Conservation (phyloP, 2,888 invertebrate genomes). For the Atherix ibis region DNA sequence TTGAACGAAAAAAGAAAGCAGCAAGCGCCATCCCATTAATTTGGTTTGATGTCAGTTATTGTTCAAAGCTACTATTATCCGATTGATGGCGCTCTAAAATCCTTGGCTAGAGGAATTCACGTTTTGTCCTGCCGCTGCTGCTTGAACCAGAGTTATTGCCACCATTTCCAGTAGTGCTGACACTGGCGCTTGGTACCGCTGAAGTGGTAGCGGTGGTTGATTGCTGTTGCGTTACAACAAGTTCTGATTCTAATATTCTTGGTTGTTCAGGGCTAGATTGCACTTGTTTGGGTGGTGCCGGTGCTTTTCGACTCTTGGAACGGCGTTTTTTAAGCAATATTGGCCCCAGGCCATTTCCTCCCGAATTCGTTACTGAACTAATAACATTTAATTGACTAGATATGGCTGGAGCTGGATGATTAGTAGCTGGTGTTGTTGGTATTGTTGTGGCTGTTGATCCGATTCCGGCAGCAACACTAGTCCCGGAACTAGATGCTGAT, state of each 20-base stretch:
- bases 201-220: constrained; percentile 9
- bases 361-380: constrained; percentile 14
- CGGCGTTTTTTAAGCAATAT: constrained; percentile 39
- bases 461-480: constrained; percentile 12
- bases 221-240: constrained; percentile 14
- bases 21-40: too few species aligned
- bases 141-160: constrained; percentile 13
- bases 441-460: not conserved
- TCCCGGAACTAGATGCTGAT: constrained; percentile 13
- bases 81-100: constrained; percentile 32
- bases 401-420: constrained; percentile 20
- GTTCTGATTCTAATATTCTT: constrained; percentile 22
- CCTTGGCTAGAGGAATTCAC: constrained; percentile 34
- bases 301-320: constrained; percentile 44
- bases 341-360: constrained; percentile 34
- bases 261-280: constrained; percentile 20
- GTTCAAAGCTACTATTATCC: constrained; percentile 23
- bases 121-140: constrained; percentile 19
- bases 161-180: constrained; percentile 2
- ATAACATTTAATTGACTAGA: constrained; percentile 14
- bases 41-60: too few species aligned
- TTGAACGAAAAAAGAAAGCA: too few species aligned
- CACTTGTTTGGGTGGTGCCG: constrained; percentile 35
- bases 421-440: constrained; percentile 16
- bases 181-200: constrained; percentile 14